Evolutionary conservation across 2,888 invertebrate genomes (phyloP).

Genomic region (Amblyjoppa proteus): DNA sequence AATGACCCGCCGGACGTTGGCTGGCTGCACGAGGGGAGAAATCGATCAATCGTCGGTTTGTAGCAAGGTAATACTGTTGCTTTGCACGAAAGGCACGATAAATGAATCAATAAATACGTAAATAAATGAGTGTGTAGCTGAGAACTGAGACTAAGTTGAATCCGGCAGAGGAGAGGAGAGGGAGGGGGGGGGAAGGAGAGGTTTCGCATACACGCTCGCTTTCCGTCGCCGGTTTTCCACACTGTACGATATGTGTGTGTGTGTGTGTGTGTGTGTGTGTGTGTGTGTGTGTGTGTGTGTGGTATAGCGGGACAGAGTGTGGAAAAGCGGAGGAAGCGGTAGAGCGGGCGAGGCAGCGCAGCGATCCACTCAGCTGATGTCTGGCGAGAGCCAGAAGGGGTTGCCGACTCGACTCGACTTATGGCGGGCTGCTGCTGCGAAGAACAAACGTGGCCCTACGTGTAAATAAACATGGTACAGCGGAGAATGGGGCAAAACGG

Average conservation of each 20-base stretch:
- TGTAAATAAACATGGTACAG: background rate
- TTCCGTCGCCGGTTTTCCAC: slow-evolving; percentile 29
- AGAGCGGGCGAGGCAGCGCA: slow-evolving; percentile 55
- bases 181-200: slow-evolving; percentile 22
- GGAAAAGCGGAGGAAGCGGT: slow-evolving; percentile 48
- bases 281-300: slow-evolving; percentile 1
- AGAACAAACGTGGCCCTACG: slow-evolving; percentile 17
- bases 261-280: background rate
- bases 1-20: slow-evolving; percentile 54
- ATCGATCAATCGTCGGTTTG: slow-evolving; percentile 64
- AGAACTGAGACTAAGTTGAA: slow-evolving; percentile 47
- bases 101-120: slow-evolving; percentile 54
- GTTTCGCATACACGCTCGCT: slow-evolving; percentile 30
- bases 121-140: slow-evolving; percentile 32
- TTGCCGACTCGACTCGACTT: slow-evolving; percentile 71
- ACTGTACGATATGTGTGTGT: background rate
- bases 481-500: background rate
- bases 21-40: slow-evolving; percentile 24
- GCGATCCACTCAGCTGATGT: slow-evolving; percentile 75
- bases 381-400: slow-evolving; percentile 69
- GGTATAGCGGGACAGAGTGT: slow-evolving; percentile 33
- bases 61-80: slow-evolving; percentile 55
- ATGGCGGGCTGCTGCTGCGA: slow-evolving; percentile 57
- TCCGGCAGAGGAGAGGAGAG: background rate
- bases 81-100: slow-evolving; percentile 57